Percentiles rank a stretch among this genome's conserved stretches.
Evolutionary conservation across 2,113 vertebrate genomes (phyloP).

Genomic region (Zosterops lateralis): DNA sequence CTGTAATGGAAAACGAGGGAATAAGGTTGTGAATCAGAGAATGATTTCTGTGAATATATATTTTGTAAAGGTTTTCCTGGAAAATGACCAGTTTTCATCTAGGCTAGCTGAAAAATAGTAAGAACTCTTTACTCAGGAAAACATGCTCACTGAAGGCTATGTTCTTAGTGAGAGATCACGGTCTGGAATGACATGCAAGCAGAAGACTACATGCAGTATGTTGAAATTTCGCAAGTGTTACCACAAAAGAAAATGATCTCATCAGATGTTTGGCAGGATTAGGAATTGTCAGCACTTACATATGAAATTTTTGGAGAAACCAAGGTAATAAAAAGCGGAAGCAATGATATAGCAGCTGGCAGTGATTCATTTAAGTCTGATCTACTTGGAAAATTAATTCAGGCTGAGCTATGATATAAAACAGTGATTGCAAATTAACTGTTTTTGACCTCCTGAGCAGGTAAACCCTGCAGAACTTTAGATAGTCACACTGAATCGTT

Average conservation of each 20-base stretch:
- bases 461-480: background rate
- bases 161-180: background rate
- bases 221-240: background rate
- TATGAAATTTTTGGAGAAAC: background rate
- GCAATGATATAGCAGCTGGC: background rate
- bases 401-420: background rate
- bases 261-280: background rate
- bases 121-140: background rate
- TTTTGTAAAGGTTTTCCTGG: background rate
- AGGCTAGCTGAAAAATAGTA: background rate
- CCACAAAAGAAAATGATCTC: background rate
- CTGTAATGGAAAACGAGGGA: background rate
- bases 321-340: background rate
- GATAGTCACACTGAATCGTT: background rate
- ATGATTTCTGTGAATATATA: background rate
- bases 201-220: background rate
- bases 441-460: background rate
- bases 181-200: background rate
- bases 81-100: background rate
- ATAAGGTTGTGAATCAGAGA: background rate
- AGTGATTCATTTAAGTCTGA: background rate
- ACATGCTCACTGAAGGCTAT: background rate
- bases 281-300: background rate
- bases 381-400: background rate
- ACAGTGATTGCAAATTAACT: background rate